These are phyloP conservation scores for Sminthurinus signatus DNA, from an alignment of 1,140 invertebrate genomes.

Conservation along the genomic window DNA sequence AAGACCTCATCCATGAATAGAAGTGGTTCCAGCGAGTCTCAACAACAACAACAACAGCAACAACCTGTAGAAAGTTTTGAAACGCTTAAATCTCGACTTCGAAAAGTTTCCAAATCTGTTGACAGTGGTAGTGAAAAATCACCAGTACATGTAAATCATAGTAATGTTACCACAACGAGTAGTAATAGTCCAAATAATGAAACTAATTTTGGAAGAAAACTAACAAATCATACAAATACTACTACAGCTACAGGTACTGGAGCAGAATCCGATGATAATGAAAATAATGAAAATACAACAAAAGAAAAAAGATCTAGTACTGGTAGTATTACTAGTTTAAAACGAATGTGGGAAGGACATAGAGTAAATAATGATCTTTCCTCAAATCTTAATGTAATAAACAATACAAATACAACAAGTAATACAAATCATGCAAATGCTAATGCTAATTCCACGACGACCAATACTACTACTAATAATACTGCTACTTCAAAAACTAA, in stretches of 20 bases:
- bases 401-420: background rate
- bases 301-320: constrained; percentile 85
- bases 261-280: constrained; percentile 43
- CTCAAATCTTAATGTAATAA: background rate
- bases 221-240: background rate
- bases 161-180: constrained; percentile 3
- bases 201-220: background rate
- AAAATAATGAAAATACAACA: constrained; percentile 52
- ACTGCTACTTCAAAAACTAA: constrained; percentile 18
- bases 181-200: constrained; percentile 42
- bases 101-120: constrained; percentile 63
- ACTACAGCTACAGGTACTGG: constrained; percentile 46
- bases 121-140: constrained; percentile 43
- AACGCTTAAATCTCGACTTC: constrained; percentile 67
- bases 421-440: constrained; percentile 11
- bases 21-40: constrained; percentile 44
- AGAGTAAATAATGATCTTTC: constrained; percentile 2
- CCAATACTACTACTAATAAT: constrained; percentile 7
- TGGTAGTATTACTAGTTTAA: constrained; percentile 84
- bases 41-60: background rate
- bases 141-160: constrained; percentile 46
- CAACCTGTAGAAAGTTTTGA: constrained; percentile 57
- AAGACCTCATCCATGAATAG: constrained; percentile 46
- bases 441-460: background rate
- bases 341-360: constrained; percentile 75